These are phyloP conservation scores for Helostoma temminkii DNA, from an alignment of 2,797 vertebrate genomes.

Conservation along the genomic window DNA sequence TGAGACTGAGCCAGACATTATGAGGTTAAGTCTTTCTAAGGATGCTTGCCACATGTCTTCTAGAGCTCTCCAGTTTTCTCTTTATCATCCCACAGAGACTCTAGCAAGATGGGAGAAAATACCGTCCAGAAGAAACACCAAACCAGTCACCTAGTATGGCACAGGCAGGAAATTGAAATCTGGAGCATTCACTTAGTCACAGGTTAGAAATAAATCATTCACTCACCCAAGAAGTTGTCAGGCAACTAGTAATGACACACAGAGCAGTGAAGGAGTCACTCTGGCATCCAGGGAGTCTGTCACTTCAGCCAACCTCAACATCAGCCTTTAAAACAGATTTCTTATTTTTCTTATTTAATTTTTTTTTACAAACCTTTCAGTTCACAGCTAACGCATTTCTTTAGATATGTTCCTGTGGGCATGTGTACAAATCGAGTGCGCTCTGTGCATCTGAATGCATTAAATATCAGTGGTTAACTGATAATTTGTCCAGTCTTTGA, in stretches of 20 bases:
- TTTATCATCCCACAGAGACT: conserved; percentile 6
- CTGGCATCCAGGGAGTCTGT: conserved; percentile 1
- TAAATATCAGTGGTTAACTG: too few relatives aligned
- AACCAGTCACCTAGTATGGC: not conserved
- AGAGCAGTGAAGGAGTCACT: conserved; percentile 7
- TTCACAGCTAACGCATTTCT: conserved; percentile 2
- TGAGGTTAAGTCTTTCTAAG: conserved; percentile 29
- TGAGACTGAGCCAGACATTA: conserved; percentile 36
- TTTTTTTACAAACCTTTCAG: not conserved
- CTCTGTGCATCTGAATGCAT: not conserved
- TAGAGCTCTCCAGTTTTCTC: not conserved
- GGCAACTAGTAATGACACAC: conserved; percentile 16
- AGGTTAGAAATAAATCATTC: conserved; percentile 34
- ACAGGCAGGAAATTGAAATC: conserved; percentile 17
- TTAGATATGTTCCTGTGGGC: not conserved
- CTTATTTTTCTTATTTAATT: too few relatives aligned
- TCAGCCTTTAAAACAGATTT: not conserved
- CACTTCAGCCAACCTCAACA: conserved; percentile 12
- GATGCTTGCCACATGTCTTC: conserved; percentile 25
- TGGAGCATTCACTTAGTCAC: not conserved
- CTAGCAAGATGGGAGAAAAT: conserved; percentile 3
- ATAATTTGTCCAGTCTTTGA: too few relatives aligned
- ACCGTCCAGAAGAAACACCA: conserved; percentile 19
- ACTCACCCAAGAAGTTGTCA: conserved; percentile 26
- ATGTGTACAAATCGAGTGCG: not conserved